Evolutionary conservation across 2,888 invertebrate species (phyloP).

Genomic region (Habrosyne pyritoides): DNA sequence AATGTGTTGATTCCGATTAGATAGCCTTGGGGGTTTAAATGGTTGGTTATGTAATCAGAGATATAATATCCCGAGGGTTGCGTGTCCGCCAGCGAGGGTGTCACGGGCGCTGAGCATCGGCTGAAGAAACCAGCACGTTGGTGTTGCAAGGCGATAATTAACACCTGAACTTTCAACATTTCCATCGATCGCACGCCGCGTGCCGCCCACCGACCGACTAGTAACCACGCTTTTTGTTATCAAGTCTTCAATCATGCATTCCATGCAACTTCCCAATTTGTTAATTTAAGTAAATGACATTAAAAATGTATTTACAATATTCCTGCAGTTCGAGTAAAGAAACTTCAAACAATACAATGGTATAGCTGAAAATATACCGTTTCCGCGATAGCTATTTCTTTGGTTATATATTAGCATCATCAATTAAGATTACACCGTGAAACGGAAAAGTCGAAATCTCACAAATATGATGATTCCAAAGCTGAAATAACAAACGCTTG

Average conservation of each 20-base stretch:
- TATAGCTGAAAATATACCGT: background rate
- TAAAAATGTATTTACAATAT: background rate
- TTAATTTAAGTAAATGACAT: background rate
- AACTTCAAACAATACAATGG: background rate
- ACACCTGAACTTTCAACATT: background rate
- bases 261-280: background rate
- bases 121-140: background rate
- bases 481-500: background rate
- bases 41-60: background rate
- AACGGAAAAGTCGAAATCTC: background rate
- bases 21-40: background rate
- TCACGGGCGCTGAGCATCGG: slow-evolving; percentile 4
- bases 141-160: background rate
- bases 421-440: background rate
- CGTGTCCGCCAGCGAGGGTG: background rate
- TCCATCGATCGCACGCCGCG: background rate
- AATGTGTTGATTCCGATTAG: background rate
- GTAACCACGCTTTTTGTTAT: background rate
- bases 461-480: no score
- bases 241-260: background rate
- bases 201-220: background rate
- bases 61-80: background rate
- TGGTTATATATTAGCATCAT: background rate
- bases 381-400: background rate
- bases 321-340: background rate